Evolutionary conservation across 2,797 vertebrate species (phyloP).

Genomic region (Eutrigla gurnardus): DNA sequence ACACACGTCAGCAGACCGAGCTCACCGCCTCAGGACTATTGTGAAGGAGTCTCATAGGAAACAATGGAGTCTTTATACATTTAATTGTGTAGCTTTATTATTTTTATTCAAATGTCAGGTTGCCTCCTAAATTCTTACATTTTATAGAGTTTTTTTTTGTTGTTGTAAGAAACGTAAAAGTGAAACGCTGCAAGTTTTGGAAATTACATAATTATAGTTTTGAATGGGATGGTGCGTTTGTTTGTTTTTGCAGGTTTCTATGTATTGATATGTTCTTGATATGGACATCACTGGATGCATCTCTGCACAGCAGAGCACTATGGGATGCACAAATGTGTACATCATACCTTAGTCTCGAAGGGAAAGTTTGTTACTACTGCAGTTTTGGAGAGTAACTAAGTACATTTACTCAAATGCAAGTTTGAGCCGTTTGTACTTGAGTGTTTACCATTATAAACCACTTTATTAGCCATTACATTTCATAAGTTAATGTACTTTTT

Average conservation of each 20-base stretch:
- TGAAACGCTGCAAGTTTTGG: neutral
- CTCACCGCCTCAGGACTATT: slow-evolving; percentile 20
- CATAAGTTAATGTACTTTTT: neutral
- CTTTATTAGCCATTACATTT: slow-evolving; percentile 2
- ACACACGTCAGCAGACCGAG: slow-evolving; percentile 49
- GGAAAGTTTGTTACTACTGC: neutral
- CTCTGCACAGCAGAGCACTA: no score
- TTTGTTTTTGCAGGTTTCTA: neutral
- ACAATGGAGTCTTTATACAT: slow-evolving; percentile 9
- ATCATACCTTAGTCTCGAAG: neutral
- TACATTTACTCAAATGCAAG: neutral
- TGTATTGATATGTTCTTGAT: neutral
- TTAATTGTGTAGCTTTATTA: neutral
- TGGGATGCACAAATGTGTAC: no score
- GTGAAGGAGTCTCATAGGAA: slow-evolving; percentile 24
- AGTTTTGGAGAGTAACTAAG: neutral
- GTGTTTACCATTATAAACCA: neutral
- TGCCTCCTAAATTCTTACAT: neutral
- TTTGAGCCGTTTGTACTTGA: neutral
- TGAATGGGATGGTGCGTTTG: neutral
- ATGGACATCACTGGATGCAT: neutral
- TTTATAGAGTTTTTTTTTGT: neutral
- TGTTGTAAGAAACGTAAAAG: neutral
- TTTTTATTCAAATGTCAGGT: neutral
- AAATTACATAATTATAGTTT: neutral